Evolutionary conservation across 1,140 invertebrate species (phyloP), one percentile per base, ranked within the genome.

Genomic region (Cyclina sinensis): DNA sequence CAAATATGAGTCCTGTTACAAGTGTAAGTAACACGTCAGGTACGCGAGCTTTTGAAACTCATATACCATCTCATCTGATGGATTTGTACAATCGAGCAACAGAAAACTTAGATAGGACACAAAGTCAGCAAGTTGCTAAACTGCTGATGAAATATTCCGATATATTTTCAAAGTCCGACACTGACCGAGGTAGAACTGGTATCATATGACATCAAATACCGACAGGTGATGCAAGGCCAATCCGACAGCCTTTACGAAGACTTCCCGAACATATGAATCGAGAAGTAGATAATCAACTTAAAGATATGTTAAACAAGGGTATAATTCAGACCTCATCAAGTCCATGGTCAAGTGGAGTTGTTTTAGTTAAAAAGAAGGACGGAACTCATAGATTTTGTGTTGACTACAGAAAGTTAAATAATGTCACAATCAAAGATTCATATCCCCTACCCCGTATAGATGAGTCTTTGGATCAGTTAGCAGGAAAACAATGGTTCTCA

Each of bases 311-410:
- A 43, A 4, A 43, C 43, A 43, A 7, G 43, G 43, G 4, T 43
- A 43, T 37, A 18, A 37, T 73, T 24, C 1, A 73, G 27, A 30
- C 70, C 3, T 73, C 76, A 5, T 79, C 76, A 4, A 79, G 76
- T 30, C 76, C 21, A 1, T 46, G 76, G 48, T n/a, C 43, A 4
- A 79, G 76, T 54, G 27, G 43, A 3, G 43, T 79, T 11, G 76
- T 79, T 39, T 24, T 81, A 16, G 78, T 81, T 1, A 11, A 57
- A 35, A 81, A 81, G 35, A 81, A 81, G 37, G 78, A 81, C 39
- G 54, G 37, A 57, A 21, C 78, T 39, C 24, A 21, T 0, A 16
- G 78, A 18, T 81, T 81, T 24, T 81, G 78, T 59, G 51, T 81
- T 9, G 78, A 57, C 54, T 62, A 35, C 78, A 57, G 78, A 62